Conservation (phyloP, 2,888 invertebrate species). For the Lycocerus yunnanus region DNA sequence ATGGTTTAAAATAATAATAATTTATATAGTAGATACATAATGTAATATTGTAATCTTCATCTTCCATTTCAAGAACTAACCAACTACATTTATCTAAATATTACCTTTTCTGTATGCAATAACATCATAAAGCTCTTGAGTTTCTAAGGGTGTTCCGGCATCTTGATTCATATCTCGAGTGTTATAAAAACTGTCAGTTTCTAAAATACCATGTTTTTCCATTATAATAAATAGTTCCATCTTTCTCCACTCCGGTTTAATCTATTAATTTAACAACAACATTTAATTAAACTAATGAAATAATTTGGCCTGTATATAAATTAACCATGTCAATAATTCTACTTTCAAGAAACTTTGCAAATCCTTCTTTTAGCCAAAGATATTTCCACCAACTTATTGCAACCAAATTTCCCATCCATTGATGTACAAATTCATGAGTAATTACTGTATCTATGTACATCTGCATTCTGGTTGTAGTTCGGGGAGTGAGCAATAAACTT, state of each 20-base stretch:
- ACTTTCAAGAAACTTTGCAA: conserved; percentile 60
- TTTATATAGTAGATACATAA: too few species aligned
- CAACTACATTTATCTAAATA: background rate
- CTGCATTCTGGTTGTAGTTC: background rate
- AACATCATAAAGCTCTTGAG: conserved; percentile 59
- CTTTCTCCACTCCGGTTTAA: conserved; percentile 16
- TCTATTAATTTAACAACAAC: conserved; percentile 1
- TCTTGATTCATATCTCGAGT: conserved; percentile 59
- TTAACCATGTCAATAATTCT: background rate
- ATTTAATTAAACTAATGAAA: too few species aligned
- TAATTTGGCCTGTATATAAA: too few species aligned
- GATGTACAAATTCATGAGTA: conserved; percentile 63
- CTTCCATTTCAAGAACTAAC: too few species aligned
- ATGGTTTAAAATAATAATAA: too few species aligned
- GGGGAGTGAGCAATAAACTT: background rate
- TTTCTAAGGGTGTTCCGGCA: conserved; percentile 62
- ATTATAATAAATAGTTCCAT: conserved; percentile 16
- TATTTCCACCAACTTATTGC: conserved; percentile 53
- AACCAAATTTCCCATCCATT: conserved; percentile 58
- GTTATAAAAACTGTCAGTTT: conserved; percentile 14
- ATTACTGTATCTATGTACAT: conserved; percentile 43
- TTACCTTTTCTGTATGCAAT: conserved; percentile 67
- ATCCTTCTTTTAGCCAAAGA: conserved; percentile 58
- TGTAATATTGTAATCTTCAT: too few species aligned
- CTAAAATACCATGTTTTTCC: conserved; percentile 1